A percentile compares a stretch with the other conserved stretches of the same genome.
phyloP scores from a whole-genome alignment of 2,888 invertebrate genomes.

The Lasioglossum malachurum region DNA sequence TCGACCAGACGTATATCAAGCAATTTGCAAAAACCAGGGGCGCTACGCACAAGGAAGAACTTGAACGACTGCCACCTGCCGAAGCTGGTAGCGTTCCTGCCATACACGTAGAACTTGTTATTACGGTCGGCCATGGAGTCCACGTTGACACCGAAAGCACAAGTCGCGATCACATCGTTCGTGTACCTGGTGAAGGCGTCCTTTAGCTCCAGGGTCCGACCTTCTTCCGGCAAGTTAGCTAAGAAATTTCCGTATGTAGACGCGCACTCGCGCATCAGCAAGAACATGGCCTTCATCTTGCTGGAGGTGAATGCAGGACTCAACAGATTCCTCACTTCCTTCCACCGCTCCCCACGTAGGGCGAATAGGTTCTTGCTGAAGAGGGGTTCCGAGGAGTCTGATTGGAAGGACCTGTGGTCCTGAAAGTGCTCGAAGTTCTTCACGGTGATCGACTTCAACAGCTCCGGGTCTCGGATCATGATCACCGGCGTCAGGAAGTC shows the following conservation, averaged over 20 bases:
- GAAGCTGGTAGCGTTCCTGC: constrained; percentile 63
- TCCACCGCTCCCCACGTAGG: constrained; percentile 85
- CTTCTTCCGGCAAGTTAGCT: constrained; percentile 20
- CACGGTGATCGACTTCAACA: constrained; percentile 76
- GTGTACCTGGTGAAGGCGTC: constrained; percentile 76
- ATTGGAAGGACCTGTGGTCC: constrained; percentile 71
- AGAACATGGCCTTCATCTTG: constrained; percentile 86
- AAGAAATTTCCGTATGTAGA: constrained; percentile 58
- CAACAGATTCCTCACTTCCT: constrained; percentile 85
- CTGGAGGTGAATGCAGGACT: constrained; percentile 87
- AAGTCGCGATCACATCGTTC: constrained; percentile 78
- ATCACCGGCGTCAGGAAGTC: constrained; percentile 70
- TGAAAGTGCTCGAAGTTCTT: constrained; percentile 69
- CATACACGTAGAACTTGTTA: constrained; percentile 78
- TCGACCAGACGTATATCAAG: constrained; percentile 61
- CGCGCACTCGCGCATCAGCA: constrained; percentile 70
- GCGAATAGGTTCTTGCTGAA: constrained; percentile 70
- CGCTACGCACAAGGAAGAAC: constrained; percentile 53
- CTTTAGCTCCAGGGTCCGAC: constrained; percentile 75
- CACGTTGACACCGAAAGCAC: constrained; percentile 77
- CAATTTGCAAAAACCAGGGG: constrained; percentile 37
- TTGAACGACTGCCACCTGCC: constrained; percentile 15
- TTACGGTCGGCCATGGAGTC: constrained; percentile 77
- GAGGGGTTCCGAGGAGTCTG: constrained; percentile 51
- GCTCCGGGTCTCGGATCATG: constrained; percentile 76